Conservation (phyloP, 1,140 invertebrate species). For the Drosophila teissieri region DNA sequence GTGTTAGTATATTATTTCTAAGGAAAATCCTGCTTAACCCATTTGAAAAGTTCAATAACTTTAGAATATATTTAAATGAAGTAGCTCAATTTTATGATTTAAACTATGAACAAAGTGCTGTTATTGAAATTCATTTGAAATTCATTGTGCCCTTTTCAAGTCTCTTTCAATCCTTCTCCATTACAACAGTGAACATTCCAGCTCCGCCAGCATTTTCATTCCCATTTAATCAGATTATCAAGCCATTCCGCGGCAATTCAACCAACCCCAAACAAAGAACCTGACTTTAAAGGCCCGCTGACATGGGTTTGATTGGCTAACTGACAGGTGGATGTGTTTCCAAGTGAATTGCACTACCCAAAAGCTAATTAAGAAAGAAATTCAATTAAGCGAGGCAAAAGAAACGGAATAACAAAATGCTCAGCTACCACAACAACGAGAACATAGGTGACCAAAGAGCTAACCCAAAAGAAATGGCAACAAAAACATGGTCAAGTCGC, state of each 20-base stretch:
- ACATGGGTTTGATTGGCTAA: constrained; percentile 59
- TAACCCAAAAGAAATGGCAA: constrained; percentile 3
- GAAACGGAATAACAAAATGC: constrained; percentile 33
- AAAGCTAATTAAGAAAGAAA: constrained; percentile 54
- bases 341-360: constrained; percentile 18
- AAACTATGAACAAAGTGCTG: not conserved
- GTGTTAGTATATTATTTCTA: not conserved
- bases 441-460: constrained; percentile 24
- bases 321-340: constrained; percentile 24
- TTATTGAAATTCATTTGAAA: no score
- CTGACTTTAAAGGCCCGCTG: constrained; percentile 66
- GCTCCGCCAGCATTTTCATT: constrained; percentile 18
- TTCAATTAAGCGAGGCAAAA: constrained; percentile 56
- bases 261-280: constrained; percentile 18
- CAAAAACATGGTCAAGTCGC: constrained; percentile 3
- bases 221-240: constrained; percentile 71
- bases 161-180: not conserved
- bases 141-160: not conserved
- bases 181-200: constrained; percentile 14
- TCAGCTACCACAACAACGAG: constrained; percentile 47
- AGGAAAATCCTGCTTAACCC: not conserved
- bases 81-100: not conserved
- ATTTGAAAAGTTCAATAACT: not conserved
- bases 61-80: not conserved
- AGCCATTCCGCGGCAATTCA: constrained; percentile 12